Percentiles rank a stretch among this genome's conserved stretches.
phyloP scores from a whole-genome alignment of 2,888 invertebrate genomes.

The Rhingia rostrata region DNA sequence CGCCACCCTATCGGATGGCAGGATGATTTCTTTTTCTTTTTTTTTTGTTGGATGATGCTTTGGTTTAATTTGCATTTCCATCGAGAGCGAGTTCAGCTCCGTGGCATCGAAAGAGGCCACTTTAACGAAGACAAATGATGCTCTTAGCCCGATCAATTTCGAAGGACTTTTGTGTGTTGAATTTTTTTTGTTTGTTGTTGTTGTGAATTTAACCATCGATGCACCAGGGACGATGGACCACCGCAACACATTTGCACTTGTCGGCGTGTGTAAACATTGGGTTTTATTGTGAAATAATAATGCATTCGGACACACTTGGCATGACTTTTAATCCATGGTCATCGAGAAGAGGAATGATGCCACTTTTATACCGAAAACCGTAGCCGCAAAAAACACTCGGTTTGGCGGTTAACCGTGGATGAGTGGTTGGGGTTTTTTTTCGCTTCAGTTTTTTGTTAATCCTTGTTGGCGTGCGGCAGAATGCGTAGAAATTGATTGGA shows the following conservation, averaged over 20 bases:
- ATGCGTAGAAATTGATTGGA: slow-evolving; percentile 67
- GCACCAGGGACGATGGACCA: not conserved
- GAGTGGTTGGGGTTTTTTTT: slow-evolving; percentile 46
- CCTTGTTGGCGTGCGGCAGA: not conserved
- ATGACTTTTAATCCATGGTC: slow-evolving; percentile 66
- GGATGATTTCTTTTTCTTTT: slow-evolving; percentile 41
- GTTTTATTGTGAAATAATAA: slow-evolving; percentile 70
- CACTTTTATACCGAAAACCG: slow-evolving; percentile 54
- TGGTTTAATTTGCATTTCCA: slow-evolving; percentile 66
- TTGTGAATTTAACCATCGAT: not conserved
- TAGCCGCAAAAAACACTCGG: slow-evolving; percentile 58
- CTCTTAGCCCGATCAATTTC: slow-evolving; percentile 37
- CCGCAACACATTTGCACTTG: slow-evolving; percentile 36
- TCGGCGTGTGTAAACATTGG: slow-evolving; percentile 57
- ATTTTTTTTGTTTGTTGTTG: slow-evolving; percentile 10
- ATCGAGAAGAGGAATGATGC: slow-evolving; percentile 45
- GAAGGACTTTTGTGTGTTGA: slow-evolving; percentile 24
- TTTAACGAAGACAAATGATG: slow-evolving; percentile 70
- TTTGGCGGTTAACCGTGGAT: slow-evolving; percentile 59
- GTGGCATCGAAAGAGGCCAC: slow-evolving; percentile 48
- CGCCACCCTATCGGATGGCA: slow-evolving; percentile 31
- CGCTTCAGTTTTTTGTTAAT: slow-evolving; percentile 19
- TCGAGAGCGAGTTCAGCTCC: slow-evolving; percentile 20
- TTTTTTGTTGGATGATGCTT: slow-evolving; percentile 29
- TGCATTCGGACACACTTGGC: slow-evolving; percentile 68